Base-by-base conservation (phyloP, 2,113 vertebrate species). In the Triplophysa dalaica region DNA sequence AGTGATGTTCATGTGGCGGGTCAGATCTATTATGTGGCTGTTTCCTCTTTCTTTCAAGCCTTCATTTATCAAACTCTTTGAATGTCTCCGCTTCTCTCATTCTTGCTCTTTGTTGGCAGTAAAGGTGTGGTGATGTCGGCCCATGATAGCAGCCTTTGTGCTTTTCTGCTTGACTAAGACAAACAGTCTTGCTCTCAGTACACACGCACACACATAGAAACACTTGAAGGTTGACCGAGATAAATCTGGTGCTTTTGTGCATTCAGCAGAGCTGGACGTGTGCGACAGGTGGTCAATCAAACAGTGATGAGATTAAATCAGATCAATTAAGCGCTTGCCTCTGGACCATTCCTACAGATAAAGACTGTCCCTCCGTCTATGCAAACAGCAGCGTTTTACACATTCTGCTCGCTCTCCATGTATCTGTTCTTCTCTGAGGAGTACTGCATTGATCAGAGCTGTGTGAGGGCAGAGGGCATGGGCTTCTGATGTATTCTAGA, bases 251-350 rank as follows among this genome's bases (percentile, higher is more conserved):
- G 68, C 78, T 33, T 50, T 73, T 81, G 84, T 81, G 78, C 81
- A 85, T 77, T 82, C 72, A 82, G 74, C 72, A 48, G 48, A 33
- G 38, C 26, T 50, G 6, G 43, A 63, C 65, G 66, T 50, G 74
- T 10, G 75, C 65, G 88, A 88, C 91, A 92, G 90, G 79, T 89
- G 89, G 89, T 92, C 91, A 91, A 89, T 93, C 93, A 91, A 84
- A 38, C 21, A 3, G 67, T 83, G 89, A 91, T 90, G 88, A 89
- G 88, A 89, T 89, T 89, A 87, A 90, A 93, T 89, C 89, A 82
- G 88, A 89, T 91, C 89, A 90, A 91, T 93, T 90, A 87, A 83
- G 91, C 89, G 88, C 89, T 87, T 88, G 85, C 83, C 85, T 79
- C 70, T 22, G 60, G 77, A 87, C 86, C 84, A 87, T 87, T 83